Percentiles rank a stretch among this genome's conserved stretches.
Evolutionary conservation across 2,113 vertebrate genomes (phyloP).

Genomic region (Amblyopsis rosae): DNA sequence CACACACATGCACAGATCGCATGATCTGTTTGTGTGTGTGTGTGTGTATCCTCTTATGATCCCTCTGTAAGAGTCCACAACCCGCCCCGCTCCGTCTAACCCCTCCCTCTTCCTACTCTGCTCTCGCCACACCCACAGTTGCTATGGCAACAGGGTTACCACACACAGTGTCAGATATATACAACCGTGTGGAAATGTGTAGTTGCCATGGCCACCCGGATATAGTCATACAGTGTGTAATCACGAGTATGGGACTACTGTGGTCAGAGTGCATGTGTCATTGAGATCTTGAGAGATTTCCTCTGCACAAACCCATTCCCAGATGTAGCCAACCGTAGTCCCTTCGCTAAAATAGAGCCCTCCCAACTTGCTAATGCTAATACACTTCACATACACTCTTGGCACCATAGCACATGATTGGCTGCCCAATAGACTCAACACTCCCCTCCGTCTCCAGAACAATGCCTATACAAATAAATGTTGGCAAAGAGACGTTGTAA

Average conservation of each 20-base stretch:
- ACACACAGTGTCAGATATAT: conserved; percentile 57
- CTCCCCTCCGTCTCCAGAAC: conserved; percentile 31
- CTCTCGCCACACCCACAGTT: conserved; percentile 55
- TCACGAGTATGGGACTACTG: neutral
- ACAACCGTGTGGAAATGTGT: conserved; percentile 43
- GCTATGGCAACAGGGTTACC: conserved; percentile 59
- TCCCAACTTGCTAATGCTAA: neutral
- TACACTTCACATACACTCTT: neutral
- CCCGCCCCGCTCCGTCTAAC: conserved; percentile 12
- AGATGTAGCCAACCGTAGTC: neutral
- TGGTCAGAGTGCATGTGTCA: conserved; percentile 10
- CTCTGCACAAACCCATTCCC: conserved; percentile 9
- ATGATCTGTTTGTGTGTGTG: conserved; percentile 2
- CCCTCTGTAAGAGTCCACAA: conserved; percentile 12
- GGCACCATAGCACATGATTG: neutral
- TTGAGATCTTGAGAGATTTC: conserved; percentile 13
- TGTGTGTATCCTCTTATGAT: conserved; percentile 45
- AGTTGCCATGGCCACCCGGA: conserved; percentile 52
- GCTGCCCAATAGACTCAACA: conserved; percentile 19
- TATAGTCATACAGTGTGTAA: conserved; percentile 36
- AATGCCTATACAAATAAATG: conserved; percentile 54
- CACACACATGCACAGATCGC: too few species aligned
- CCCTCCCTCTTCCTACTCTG: conserved; percentile 20
- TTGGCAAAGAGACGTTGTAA: conserved; percentile 6
- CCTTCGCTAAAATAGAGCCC: conserved; percentile 13